Conservation (phyloP, 2,797 vertebrate species). For the Meda fulgida region DNA sequence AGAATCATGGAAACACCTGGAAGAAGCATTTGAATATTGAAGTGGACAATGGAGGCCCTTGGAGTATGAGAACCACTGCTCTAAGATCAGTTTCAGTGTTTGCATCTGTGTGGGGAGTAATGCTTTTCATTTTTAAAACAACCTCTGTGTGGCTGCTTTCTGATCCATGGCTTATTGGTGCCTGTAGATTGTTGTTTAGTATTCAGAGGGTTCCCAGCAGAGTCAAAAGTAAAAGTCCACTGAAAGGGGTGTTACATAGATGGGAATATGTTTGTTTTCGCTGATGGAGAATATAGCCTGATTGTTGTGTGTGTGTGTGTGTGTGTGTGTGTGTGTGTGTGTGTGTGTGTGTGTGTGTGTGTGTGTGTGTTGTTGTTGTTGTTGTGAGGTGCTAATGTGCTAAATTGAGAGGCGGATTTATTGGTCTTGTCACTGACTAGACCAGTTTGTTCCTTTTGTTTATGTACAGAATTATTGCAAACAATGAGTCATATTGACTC, state of each 20-base stretch:
- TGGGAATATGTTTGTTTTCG: constrained; percentile 39
- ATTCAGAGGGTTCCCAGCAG: constrained; percentile 4
- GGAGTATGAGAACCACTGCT: neutral
- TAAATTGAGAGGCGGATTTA: constrained; percentile 46
- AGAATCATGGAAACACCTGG: neutral
- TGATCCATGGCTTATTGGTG: constrained; percentile 23
- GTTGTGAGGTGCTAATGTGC: constrained; percentile 29
- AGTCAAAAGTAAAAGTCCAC: constrained; percentile 31
- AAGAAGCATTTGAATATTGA: neutral
- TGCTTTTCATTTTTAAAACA: constrained; percentile 3
- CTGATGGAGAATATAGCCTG: constrained; percentile 43
- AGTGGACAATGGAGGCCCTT: neutral
- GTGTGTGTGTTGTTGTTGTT: neutral
- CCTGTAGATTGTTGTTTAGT: constrained; percentile 15
- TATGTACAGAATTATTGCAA: constrained; percentile 56
- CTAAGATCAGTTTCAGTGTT: neutral
- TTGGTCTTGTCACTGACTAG: constrained; percentile 30
- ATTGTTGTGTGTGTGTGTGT: neutral
- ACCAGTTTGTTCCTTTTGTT: constrained; percentile 41
- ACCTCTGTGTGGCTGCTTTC: constrained; percentile 13
- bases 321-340: no score
- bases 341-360: neutral
- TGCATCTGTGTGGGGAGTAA: neutral
- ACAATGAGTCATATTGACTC: constrained; percentile 57
- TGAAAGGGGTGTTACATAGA: constrained; percentile 34